phyloP scores from a whole-genome alignment of 2,113 vertebrate genomes.

The Prinia subflava region DNA sequence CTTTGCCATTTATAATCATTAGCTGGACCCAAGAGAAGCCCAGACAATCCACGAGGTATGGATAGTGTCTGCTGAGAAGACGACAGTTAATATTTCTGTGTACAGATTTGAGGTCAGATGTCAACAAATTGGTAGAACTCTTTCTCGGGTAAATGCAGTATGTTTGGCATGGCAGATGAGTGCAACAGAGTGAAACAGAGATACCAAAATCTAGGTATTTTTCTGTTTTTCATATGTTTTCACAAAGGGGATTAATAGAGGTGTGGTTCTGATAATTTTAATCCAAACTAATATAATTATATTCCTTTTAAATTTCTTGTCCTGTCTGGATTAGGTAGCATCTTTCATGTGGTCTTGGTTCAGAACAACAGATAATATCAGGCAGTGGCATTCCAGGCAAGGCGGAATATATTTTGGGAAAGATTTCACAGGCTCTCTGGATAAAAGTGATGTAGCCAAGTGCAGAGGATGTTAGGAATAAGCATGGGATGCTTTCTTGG shows the following conservation, averaged over 20 bases:
- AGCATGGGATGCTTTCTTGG: neutral
- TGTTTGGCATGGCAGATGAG: neutral
- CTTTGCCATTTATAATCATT: constrained; percentile 68
- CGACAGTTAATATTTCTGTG: neutral
- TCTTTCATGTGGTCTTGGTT: neutral
- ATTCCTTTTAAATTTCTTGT: neutral
- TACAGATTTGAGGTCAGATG: neutral
- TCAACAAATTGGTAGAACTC: neutral
- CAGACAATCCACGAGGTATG: neutral
- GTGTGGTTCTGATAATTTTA: neutral
- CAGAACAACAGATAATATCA: neutral
- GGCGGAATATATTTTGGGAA: neutral
- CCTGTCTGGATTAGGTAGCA: neutral
- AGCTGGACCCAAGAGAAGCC: constrained; percentile 12
- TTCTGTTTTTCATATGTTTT: neutral
- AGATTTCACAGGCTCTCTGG: neutral
- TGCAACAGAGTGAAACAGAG: neutral
- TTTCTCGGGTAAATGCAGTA: neutral
- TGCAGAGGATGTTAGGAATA: neutral
- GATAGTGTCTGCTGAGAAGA: neutral
- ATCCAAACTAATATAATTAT: neutral
- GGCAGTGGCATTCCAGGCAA: neutral
- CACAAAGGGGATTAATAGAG: neutral
- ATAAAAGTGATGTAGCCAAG: neutral
- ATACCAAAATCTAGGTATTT: neutral